Base-by-base conservation (phyloP, 2,113 vertebrate species). In the Potamarius usumacintae region DNA sequence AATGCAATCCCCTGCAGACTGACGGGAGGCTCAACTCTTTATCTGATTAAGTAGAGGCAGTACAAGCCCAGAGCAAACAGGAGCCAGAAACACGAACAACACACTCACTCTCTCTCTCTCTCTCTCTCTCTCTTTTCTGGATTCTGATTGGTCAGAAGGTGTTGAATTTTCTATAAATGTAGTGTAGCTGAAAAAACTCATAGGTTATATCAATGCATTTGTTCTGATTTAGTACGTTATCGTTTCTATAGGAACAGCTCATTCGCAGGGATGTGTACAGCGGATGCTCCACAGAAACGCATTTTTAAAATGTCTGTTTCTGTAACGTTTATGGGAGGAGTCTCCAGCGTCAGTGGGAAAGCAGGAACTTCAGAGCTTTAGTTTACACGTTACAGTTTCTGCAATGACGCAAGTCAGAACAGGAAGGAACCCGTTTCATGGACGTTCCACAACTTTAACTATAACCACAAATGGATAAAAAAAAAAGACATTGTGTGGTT, bases 1-100 rank as follows among this genome's bases (percentile, higher is more conserved):
- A 63, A 86, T 81, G 77, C 25, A 81, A 69, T 57, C 30, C 52
- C 53, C 69, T 25, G 53, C 55, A 71, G 53, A 81, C 71, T 69
- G 76, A 86, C 48, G 62, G 85, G 9, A 86, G 74, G 17, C 63
- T 81, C 69, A 81, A 42, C 76, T 57, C n/a, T 80, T 81, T 86
- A 67, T 86, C 63, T 86, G 78, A 69, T 69, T 53, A 52, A 71
- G 81, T 86, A 86, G 63, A 58, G 63, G 57, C 53, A 4, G 62
- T 25, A 86, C 74, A 79, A 52, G 52, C 78, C 27, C 27, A 42
- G 50, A 86, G 63, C 85, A 81, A 85, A 55, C 57, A 84, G 9
- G 69, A 67, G 42, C 48, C 85, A 86, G 42, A 30, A 65, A 81
- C 18, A 20, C 25, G 7, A 25, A 30, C 0, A 30, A 30, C 30